Evolutionary conservation across 37 sponge, comb jelly and placozoan genomes (phyloP).

Genomic region (Crambe crambe): DNA sequence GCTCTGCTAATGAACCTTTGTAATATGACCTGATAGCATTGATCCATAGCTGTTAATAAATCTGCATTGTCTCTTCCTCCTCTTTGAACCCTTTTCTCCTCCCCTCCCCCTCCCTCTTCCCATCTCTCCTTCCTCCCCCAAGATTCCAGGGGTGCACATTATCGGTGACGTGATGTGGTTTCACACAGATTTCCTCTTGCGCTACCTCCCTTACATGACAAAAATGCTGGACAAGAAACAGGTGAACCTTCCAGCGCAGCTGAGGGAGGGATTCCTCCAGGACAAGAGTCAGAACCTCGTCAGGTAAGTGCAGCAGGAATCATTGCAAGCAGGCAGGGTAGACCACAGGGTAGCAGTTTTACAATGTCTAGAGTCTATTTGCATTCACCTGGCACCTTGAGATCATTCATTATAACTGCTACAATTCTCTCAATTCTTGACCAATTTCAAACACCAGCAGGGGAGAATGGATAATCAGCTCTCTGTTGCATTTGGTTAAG

Average conservation of each 20-base stretch:
- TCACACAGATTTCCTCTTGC: conserved; percentile 65
- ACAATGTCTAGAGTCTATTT: too few relatives aligned
- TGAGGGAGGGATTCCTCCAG: conserved; percentile 59
- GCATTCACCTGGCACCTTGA: too few relatives aligned
- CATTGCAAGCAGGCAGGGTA: too few relatives aligned
- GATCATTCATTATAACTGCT: too few relatives aligned
- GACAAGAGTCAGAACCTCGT: conserved; percentile 53
- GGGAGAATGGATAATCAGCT: too few relatives aligned
- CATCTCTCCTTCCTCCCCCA: neutral
- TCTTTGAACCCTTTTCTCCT: neutral
- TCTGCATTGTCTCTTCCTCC: neutral
- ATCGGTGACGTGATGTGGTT: conserved; percentile 87
- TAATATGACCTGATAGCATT: too few relatives aligned
- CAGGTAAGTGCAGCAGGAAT: conserved; percentile 32
- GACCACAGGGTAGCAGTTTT: too few relatives aligned
- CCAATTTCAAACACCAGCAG: too few relatives aligned
- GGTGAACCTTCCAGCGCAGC: conserved; percentile 11
- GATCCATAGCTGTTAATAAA: too few relatives aligned
- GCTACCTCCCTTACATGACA: conserved; percentile 48
- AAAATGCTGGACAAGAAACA: conserved; percentile 90
- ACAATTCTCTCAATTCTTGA: too few relatives aligned
- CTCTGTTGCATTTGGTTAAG: too few relatives aligned
- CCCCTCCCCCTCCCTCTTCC: neutral
- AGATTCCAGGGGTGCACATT: conserved; percentile 84
- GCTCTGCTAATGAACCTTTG: too few relatives aligned